Evolutionary conservation across 2,113 vertebrate genomes (phyloP).

Genomic region (Bos indicus): DNA sequence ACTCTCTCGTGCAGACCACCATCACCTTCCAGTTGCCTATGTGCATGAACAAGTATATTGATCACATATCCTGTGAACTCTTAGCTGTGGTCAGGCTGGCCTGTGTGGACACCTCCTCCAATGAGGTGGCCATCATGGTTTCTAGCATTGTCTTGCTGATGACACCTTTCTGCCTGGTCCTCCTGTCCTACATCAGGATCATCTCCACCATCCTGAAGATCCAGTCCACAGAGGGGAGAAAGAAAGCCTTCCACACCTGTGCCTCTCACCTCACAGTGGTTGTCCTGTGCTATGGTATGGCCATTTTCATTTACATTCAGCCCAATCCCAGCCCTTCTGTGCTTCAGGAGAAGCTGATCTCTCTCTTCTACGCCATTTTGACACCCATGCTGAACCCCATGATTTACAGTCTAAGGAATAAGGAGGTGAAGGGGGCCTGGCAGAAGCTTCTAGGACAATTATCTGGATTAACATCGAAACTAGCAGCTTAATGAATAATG

Average conservation of each 20-base stretch:
- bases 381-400: not conserved
- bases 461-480: not conserved
- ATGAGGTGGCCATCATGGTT: not conserved
- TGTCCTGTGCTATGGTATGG: not conserved
- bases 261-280: not conserved
- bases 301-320: constrained; percentile 57
- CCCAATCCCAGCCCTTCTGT: not conserved
- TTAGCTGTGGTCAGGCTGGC: constrained; percentile 41
- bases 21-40: constrained; percentile 41
- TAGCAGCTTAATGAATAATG: not conserved
- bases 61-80: constrained; percentile 66
- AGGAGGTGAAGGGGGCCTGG: constrained; percentile 34
- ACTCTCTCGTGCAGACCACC: not conserved
- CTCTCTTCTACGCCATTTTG: constrained; percentile 35
- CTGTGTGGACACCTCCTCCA: constrained; percentile 47
- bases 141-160: constrained; percentile 30
- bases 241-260: constrained; percentile 36
- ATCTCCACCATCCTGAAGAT: not conserved
- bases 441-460: constrained; percentile 5
- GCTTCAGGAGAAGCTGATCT: constrained; percentile 32
- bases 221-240: constrained; percentile 19
- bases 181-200: constrained; percentile 61
- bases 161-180: constrained; percentile 34
- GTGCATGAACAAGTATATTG: not conserved
- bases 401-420: constrained; percentile 49